These are phyloP conservation scores for Pseudoips prasinana DNA, from an alignment of 2,888 invertebrate species.

Conservation along the genomic window DNA sequence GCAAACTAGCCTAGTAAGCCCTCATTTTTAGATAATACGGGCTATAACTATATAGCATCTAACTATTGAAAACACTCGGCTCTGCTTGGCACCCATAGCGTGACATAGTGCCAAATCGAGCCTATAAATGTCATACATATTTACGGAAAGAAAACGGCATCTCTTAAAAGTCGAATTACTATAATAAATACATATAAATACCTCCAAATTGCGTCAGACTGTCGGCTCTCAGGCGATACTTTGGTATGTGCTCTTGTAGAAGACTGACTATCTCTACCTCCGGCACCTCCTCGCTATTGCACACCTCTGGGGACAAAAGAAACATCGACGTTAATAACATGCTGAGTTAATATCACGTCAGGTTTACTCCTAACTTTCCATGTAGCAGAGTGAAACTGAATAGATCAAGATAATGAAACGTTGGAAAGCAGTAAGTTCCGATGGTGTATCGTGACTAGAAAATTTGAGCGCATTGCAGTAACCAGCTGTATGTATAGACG, in stretches of 20 bases:
- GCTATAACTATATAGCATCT: no score
- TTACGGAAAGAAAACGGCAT: no score
- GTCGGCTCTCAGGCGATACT: conserved; percentile 96
- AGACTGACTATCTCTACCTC: conserved; percentile 98
- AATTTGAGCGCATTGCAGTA: conserved; percentile 54
- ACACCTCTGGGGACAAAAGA: conserved; percentile 88
- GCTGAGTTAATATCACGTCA: conserved; percentile 9
- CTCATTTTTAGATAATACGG: no score
- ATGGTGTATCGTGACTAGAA: conserved; percentile 56
- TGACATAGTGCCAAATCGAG: no score
- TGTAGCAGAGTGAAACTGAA: conserved; percentile 17
- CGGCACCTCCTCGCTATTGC: conserved; percentile 94
- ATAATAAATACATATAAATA: conserved; percentile 48
- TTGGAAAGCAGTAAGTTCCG: conserved; percentile 56
- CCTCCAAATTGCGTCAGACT: conserved; percentile 96
- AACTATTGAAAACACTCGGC: no score
- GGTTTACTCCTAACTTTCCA: conserved; percentile 33
- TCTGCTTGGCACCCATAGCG: no score
- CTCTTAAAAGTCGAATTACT: no score
- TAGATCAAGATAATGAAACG: conserved; percentile 41
- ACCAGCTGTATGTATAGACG: conserved; percentile 35
- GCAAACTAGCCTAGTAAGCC: no score
- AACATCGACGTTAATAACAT: conserved; percentile 32
- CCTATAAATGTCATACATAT: no score
- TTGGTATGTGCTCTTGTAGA: conserved; percentile 96